Base-by-base conservation (phyloP, 2,888 invertebrate genomes). In the Drosophila suboccidentalis region DNA sequence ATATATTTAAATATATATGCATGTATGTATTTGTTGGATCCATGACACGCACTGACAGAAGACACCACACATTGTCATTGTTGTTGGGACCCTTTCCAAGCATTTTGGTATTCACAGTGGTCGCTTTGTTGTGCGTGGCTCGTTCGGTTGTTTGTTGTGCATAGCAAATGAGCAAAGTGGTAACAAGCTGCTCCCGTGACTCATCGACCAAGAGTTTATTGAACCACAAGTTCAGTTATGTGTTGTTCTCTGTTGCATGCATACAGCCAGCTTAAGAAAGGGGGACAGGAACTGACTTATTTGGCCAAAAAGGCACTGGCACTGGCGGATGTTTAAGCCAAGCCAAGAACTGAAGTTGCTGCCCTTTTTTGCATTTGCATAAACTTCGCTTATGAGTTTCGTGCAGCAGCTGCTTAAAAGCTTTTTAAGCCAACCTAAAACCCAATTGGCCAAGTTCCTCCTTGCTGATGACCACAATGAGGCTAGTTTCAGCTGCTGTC, bases 341-440 rank as follows among this genome's bases (percentile, higher is more conserved):
- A 54, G 46, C 5, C 26, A 5, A 26, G 26, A 26, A 8, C 2
- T 39, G 47, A 36, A 46, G 34, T 15, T 47, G 29, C 49, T 36
- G 26, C 38, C 43, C 47, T 32, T 53, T 53, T 61, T 53, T 74
- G 71, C 71, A 87, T 87, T 86, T 86, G 87, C 86, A 86, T 86
- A 89, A 89, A 86, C 71, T 86, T 89, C 53, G 75, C 82, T 84
- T 86, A 89, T 89, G 84, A 86, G 81, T 87, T 79, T 59, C 44
- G 43, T 61, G 64, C 46, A 50, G 80, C 78, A 71, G 78, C 76
- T 79, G 89, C 84, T 84, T 85, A 77, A 84, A 84, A 84, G 84
- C 89, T 80, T 88, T 83, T 75, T 65, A 67, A 76, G 60, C 67
- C 67, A 47, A 26, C 22, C 39, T 29, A 78, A 75, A 64, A 50